Conservation (phyloP, 1,140 invertebrate species). For the Brachionus sp. region DNA sequence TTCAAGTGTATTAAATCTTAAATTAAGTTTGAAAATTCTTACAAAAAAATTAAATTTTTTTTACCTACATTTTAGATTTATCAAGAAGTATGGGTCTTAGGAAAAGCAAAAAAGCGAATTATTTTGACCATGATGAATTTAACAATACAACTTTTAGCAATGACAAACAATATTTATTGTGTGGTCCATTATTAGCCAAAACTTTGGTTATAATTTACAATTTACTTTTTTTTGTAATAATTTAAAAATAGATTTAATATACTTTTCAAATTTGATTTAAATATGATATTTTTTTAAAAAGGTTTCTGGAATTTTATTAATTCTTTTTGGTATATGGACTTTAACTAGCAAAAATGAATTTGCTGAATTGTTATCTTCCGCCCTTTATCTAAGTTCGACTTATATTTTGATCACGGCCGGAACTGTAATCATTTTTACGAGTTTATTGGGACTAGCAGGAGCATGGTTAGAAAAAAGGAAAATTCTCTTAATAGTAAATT, state of each 20-base stretch:
- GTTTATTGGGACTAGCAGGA: neutral
- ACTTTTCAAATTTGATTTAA: neutral
- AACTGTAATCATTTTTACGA: neutral
- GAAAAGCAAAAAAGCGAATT: constrained; percentile 5
- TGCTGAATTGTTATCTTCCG: neutral
- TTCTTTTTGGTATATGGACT: constrained; percentile 31
- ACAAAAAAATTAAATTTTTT: neutral
- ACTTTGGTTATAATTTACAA: constrained; percentile 12
- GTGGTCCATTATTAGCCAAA: neutral
- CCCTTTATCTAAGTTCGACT: neutral
- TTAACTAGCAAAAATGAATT: neutral
- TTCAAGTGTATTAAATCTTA: neutral
- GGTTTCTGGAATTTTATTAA: constrained; percentile 12
- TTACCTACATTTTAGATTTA: constrained; percentile 21
- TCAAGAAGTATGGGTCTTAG: neutral
- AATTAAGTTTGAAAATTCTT: neutral
- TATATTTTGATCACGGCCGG: constrained; percentile 35
- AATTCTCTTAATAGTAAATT: constrained; percentile 18
- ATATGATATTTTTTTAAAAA: neutral
- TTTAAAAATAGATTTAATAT: neutral
- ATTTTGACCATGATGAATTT: neutral
- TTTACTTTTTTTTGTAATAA: constrained; percentile 6
- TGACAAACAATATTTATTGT: constrained; percentile 13
- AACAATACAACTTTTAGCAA: neutral
- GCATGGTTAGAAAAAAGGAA: constrained; percentile 33